Evolutionary conservation across 2,113 vertebrate species (phyloP).

Genomic region (Mandrillus leucophaeus): DNA sequence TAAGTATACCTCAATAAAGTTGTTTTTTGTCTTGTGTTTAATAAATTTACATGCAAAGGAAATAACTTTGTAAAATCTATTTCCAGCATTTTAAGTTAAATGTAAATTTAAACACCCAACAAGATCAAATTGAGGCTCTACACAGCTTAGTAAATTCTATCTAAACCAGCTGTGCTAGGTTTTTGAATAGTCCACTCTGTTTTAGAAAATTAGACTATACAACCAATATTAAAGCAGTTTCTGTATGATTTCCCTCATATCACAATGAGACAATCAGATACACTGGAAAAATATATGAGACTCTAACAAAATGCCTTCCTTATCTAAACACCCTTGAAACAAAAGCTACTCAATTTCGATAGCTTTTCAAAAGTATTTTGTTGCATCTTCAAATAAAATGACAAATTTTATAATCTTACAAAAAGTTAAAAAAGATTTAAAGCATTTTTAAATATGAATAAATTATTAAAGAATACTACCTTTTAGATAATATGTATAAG

Average conservation of each 20-base stretch:
- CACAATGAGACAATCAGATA: background rate
- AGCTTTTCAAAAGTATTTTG: background rate
- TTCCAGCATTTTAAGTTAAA: constrained; percentile 1
- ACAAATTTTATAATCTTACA: background rate
- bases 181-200: background rate
- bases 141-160: background rate
- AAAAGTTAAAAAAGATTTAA: background rate
- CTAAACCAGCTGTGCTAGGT: background rate
- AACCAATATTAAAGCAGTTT: background rate
- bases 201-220: background rate
- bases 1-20: background rate
- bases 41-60: background rate
- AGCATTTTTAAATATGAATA: background rate
- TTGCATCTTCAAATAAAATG: background rate
- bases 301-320: background rate
- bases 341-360: background rate
- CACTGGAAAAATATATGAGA: background rate
- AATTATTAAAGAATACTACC: background rate
- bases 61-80: background rate
- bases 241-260: background rate
- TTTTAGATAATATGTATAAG: background rate
- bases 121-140: background rate
- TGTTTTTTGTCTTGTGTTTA: background rate
- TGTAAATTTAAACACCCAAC: background rate
- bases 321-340: background rate